phyloP scores from a whole-genome alignment of 2,797 vertebrate genomes.

The Syngnathus acus region DNA sequence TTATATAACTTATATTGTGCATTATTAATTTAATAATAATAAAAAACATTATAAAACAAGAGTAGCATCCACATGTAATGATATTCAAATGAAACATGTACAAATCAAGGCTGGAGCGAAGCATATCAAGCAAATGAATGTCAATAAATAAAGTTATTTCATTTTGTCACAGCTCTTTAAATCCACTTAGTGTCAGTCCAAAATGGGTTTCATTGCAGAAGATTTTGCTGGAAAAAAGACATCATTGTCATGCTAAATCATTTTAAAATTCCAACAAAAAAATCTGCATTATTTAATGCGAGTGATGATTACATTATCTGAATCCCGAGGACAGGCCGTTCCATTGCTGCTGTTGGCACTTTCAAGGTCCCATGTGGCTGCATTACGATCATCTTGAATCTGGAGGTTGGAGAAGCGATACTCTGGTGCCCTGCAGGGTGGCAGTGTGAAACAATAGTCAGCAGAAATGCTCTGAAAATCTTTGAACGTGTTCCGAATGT shows the following conservation, averaged over 20 bases:
- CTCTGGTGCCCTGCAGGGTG: conserved; percentile 46
- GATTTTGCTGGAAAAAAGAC: conserved; percentile 4
- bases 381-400: conserved; percentile 56
- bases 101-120: conserved; percentile 19
- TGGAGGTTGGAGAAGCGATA: conserved; percentile 72
- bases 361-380: conserved; percentile 32
- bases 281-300: background rate
- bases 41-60: conserved; percentile 3
- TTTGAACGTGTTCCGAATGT: accelerated
- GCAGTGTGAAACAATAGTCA: background rate
- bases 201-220: background rate
- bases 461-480: background rate
- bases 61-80: background rate
- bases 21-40: background rate
- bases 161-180: conserved; percentile 12
- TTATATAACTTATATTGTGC: background rate
- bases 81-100: conserved; percentile 27
- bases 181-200: background rate
- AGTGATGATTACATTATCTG: conserved; percentile 57
- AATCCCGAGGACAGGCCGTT: conserved; percentile 54
- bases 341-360: conserved; percentile 53
- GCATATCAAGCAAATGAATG: conserved; percentile 9
- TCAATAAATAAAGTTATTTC: conserved; percentile 50
- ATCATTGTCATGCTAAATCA: conserved; percentile 2
- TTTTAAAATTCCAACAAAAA: conserved; percentile 15